Evolutionary conservation across 2,113 vertebrate genomes (phyloP).

Genomic region (Ophthalmolycus amberensis): DNA sequence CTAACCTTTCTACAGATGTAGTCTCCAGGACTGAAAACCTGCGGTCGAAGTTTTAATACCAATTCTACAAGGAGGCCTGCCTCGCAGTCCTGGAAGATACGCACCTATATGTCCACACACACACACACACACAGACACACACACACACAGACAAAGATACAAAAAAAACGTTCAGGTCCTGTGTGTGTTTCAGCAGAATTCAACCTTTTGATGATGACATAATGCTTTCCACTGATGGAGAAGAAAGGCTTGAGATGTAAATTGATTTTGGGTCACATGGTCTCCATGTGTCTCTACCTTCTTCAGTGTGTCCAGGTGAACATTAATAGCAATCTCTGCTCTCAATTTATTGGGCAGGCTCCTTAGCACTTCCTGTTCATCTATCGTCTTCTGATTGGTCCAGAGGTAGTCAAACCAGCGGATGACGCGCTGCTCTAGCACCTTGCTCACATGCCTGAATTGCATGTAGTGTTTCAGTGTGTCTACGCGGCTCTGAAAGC

Average conservation of each 20-base stretch:
- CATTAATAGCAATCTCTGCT: constrained; percentile 97
- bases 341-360: constrained; percentile 93
- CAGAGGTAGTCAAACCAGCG: constrained; percentile 98
- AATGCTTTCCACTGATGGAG: not conserved
- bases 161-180: not conserved
- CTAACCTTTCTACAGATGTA: constrained; percentile 91
- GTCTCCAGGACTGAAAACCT: constrained; percentile 97
- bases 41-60: constrained; percentile 93
- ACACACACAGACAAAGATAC: not conserved
- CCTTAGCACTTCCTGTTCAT: constrained; percentile 92
- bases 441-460: constrained; percentile 94
- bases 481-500: constrained; percentile 93
- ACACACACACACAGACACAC: constrained; percentile 26
- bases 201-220: not conserved
- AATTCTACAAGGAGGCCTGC: constrained; percentile 93
- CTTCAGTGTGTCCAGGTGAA: constrained; percentile 95
- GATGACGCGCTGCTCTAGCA: constrained; percentile 94
- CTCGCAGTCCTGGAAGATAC: constrained; percentile 96
- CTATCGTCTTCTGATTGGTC: constrained; percentile 94
- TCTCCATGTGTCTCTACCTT: constrained; percentile 76
- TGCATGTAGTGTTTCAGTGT: constrained; percentile 98
- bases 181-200: not conserved
- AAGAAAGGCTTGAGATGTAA: not conserved
- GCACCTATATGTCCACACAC: constrained; percentile 79
- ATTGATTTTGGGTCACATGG: not conserved